Base-by-base conservation (phyloP, 2,888 invertebrate species). In the Dichetophora obliterata region DNA sequence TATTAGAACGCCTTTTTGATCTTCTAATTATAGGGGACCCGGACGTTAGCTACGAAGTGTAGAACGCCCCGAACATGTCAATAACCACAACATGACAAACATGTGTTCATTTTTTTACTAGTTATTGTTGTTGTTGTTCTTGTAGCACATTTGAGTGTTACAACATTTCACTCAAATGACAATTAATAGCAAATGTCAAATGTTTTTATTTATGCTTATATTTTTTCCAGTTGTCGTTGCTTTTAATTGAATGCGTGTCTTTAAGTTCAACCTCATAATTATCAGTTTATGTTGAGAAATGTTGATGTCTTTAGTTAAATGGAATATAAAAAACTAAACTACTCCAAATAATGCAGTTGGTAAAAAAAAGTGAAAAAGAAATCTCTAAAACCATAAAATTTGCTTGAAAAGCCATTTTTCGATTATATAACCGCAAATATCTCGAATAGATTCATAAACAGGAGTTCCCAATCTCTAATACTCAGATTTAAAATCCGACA, bases 161-260 rank as follows among this genome's bases (percentile, higher is more conserved):
- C 24, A 48, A 34, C 66, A 66, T 66, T 57, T 22, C 24, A 57
- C 57, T 66, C 37, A 69, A 24, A 50, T 69, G 69, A 50, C 52
- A 69, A 69, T 69, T 69, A 52, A 69, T 48, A 66, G 22, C 69
- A 52, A 69, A 69, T 69, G 69, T 69, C 52, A 52, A 69, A 52
- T 52, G 69, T 52, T 66, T 19, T 66, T 16, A 9, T 65, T 65
- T 19, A 6, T n/a, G 65, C 14, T 27, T 24, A 11, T 11, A 31
- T 63, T 59, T 63, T 24, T 69, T 50, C 52, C 52, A 52, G 52
- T 27, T 52, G 27, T 65, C 5, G 1, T 37, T 65, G 57, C 0
- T 57, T 54, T 71, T 57, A 71, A 71, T 54, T 71, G 57, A 68
- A 68, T 22, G 48, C 68, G 22, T 68, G 68, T 68, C 43, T 68